Conservation (phyloP, 2,113 vertebrate genomes). For the Motacilla alba region DNA sequence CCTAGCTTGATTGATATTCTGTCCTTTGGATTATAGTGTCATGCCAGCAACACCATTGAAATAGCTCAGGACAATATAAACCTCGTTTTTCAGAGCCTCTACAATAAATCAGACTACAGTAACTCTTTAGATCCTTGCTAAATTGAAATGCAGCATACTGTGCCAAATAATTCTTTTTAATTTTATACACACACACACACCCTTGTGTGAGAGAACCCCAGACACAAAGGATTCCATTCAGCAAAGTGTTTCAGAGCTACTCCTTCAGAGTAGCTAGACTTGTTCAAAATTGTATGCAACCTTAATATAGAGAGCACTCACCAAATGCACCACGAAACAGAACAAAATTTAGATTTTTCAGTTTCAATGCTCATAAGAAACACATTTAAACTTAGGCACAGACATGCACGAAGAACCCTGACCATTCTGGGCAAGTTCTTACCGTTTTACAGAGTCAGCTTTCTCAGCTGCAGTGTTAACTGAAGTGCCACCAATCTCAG, state of each 20-base stretch:
- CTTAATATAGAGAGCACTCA: neutral
- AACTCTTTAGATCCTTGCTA: neutral
- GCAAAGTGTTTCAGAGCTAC: neutral
- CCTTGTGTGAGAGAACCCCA: neutral
- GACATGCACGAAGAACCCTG: fast-evolving
- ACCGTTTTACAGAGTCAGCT: neutral
- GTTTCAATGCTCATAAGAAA: neutral
- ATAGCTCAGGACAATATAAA: conserved; percentile 58
- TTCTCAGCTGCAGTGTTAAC: neutral
- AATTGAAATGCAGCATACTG: neutral
- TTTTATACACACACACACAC: fast-evolving
- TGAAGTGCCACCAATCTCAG: neutral
- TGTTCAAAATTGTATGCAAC: neutral
- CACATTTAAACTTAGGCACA: neutral
- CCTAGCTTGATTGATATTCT: conserved; percentile 71
- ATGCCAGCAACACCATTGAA: conserved; percentile 43
- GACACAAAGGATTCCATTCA: neutral
- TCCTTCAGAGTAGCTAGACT: neutral
- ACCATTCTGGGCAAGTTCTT: neutral
- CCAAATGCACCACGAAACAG: neutral
- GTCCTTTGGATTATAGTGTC: conserved; percentile 69
- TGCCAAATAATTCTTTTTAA: neutral
- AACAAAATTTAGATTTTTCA: neutral
- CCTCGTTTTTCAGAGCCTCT: neutral
- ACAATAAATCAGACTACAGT: neutral